Conservation (phyloP, 2,113 vertebrate species). For the human (Homo sapiens) region GRCh38 chr4:11689501-11690000, state of each 20-base stretch:
- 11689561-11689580: slow-evolving; percentile 47
- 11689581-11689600: slow-evolving; percentile 48
- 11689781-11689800: slow-evolving; percentile 31
- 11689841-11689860: neutral
- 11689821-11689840: neutral
- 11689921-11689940: neutral
- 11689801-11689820: neutral
- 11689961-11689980: neutral
- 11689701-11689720: slow-evolving; percentile 55
- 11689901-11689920: neutral
- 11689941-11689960: neutral
- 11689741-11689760: neutral
- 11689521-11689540: slow-evolving; percentile 10
- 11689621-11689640: slow-evolving; percentile 69
- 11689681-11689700: slow-evolving; percentile 55
- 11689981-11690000: neutral
- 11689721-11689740: slow-evolving; percentile 11
- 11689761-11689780: neutral
- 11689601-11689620: slow-evolving; percentile 68
- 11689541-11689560: slow-evolving; percentile 56
- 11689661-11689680: slow-evolving; percentile 73
- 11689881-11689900: neutral
- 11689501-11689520: neutral
- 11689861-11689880: neutral
- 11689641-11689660: slow-evolving; percentile 52